phyloP scores from a whole-genome alignment of 1,140 invertebrate species.

The Danaus melanippus region DNA sequence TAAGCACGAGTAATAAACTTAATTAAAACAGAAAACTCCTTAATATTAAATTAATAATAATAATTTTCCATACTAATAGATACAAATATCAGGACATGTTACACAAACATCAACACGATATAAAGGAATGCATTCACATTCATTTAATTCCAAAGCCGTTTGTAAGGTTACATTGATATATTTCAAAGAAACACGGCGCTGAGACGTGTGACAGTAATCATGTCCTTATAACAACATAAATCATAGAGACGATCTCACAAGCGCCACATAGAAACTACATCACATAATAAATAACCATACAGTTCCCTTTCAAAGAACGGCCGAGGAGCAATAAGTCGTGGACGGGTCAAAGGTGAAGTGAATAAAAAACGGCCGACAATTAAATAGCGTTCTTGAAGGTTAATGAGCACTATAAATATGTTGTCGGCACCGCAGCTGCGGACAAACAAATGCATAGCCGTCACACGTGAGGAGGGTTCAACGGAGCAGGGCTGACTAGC shows the following conservation, averaged over 20 bases:
- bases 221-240: slow-evolving; percentile 63
- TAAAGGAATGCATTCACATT: no score
- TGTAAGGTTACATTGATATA: no score
- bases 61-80: no score
- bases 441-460: slow-evolving; percentile 63
- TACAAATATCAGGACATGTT: no score
- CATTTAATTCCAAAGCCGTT: no score
- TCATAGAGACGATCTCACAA: slow-evolving; percentile 59
- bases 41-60: no score
- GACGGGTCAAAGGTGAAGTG: slow-evolving; percentile 68
- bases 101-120: no score
- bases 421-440: slow-evolving; percentile 70
- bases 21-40: no score
- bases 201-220: slow-evolving; percentile 52
- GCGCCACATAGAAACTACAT: slow-evolving; percentile 63
- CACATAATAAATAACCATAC: slow-evolving; percentile 64
- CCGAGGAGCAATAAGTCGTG: slow-evolving; percentile 67
- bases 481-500: slow-evolving; percentile 43
- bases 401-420: slow-evolving; percentile 73
- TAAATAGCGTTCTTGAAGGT: slow-evolving; percentile 72
- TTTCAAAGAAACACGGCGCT: slow-evolving; percentile 11
- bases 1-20: no score
- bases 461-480: slow-evolving; percentile 63
- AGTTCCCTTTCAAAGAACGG: slow-evolving; percentile 66
- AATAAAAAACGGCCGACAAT: slow-evolving; percentile 72